Conservation (phyloP, 2,113 vertebrate species). For the Pitta sordida region DNA sequence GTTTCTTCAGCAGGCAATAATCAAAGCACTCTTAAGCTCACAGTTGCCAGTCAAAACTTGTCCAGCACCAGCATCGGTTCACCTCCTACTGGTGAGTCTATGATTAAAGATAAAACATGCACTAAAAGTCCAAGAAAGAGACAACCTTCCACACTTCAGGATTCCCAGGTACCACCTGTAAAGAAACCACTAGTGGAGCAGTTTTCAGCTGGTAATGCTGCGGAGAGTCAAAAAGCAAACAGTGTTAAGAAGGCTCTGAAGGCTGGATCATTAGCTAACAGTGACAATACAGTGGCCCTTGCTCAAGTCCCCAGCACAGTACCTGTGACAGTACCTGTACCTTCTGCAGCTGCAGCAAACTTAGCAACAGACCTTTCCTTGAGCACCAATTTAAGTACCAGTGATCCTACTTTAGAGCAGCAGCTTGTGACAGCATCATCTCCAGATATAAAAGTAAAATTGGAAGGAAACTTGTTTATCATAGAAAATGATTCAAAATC, state of each 20-base stretch:
- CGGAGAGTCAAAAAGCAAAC: slow-evolving; percentile 66
- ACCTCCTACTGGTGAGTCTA: slow-evolving; percentile 69
- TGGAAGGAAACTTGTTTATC: slow-evolving; percentile 79
- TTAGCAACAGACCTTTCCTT: slow-evolving; percentile 65
- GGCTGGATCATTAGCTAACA: slow-evolving; percentile 64
- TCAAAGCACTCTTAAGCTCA: slow-evolving; percentile 75
- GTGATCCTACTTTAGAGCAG: slow-evolving; percentile 74
- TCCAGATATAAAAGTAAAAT: slow-evolving; percentile 80
- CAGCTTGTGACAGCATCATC: slow-evolving; percentile 73
- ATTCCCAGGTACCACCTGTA: slow-evolving; percentile 84
- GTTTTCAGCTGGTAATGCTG: slow-evolving; percentile 53
- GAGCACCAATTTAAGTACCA: slow-evolving; percentile 62
- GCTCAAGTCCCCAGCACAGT: slow-evolving; percentile 69
- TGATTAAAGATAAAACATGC: slow-evolving; percentile 79
- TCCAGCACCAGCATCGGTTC: slow-evolving; percentile 72
- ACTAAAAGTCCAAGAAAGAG: slow-evolving; percentile 89
- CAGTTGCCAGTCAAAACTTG: slow-evolving; percentile 72
- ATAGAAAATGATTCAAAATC: slow-evolving; percentile 76
- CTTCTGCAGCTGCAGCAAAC: slow-evolving; percentile 59
- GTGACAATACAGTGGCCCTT: slow-evolving; percentile 77
- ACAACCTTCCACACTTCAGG: slow-evolving; percentile 77
- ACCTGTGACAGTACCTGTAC: slow-evolving; percentile 70
- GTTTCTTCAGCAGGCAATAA: slow-evolving; percentile 77
- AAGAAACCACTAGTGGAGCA: slow-evolving; percentile 88
- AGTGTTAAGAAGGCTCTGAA: slow-evolving; percentile 68